A percentile compares a stretch with the other conserved stretches of the same genome.
phyloP scores from a whole-genome alignment of 2,797 vertebrate genomes.

The Enteromius treurensis region DNA sequence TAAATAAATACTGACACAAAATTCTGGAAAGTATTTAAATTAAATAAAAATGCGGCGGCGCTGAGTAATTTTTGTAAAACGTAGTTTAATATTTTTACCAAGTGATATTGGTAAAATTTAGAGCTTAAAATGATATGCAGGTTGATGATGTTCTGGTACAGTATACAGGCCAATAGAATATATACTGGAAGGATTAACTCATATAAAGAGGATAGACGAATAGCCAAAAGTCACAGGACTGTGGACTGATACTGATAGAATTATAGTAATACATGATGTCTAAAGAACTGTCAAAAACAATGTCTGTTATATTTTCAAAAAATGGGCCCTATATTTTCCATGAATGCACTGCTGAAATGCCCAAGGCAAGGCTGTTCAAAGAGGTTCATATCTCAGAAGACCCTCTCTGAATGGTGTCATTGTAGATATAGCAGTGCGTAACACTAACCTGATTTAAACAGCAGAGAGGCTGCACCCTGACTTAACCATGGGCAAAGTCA shows the following conservation, averaged over 20 bases:
- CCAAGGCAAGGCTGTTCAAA: constrained; percentile 40
- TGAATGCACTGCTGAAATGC: constrained; percentile 11
- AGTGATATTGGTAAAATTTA: neutral
- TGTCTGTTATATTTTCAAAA: neutral
- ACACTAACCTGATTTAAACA: constrained; percentile 54
- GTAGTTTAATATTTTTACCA: neutral
- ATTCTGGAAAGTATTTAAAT: no score
- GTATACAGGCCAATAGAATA: neutral
- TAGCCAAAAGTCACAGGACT: neutral
- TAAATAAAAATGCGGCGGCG: no score
- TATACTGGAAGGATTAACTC: neutral
- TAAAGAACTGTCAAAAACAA: constrained; percentile 1
- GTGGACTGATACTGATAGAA: neutral
- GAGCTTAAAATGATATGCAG: neutral
- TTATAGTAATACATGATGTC: neutral
- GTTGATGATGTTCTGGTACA: neutral
- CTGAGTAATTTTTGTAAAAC: neutral
- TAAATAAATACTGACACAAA: no score
- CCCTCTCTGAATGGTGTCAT: constrained; percentile 35
- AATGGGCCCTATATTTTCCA: neutral
- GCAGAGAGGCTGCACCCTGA: constrained; percentile 35
- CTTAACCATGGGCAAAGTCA: constrained; percentile 63
- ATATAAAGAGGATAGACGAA: neutral
- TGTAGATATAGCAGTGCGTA: constrained; percentile 48
- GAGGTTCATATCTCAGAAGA: constrained; percentile 30